Base-by-base conservation (phyloP, 2,888 invertebrate genomes). In the Mesoligia furuncula region DNA sequence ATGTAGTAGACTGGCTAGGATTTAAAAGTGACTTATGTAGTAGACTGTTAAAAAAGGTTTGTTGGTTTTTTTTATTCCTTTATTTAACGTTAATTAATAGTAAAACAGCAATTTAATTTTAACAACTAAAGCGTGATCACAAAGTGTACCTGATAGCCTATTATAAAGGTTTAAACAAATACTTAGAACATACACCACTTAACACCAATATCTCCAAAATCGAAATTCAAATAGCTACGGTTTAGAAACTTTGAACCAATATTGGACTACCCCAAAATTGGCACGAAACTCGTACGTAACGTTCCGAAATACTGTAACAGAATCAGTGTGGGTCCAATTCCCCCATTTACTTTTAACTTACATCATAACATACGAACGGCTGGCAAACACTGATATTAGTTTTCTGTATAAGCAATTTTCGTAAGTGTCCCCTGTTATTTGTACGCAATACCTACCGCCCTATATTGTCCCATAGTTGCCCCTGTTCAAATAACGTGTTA, bases 321-420 rank as follows among this genome's bases (percentile, higher is more conserved):
- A 77, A 87, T 83, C 81, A 76, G 72, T 72, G 64, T 69, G 76
- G 77, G 79, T 81, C 77, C 83, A 79, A 84, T 84, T 73, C 73
- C 54, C 76, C 73, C 75, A 77, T 75, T 84, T 81, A 77, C 79
- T 83, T 83, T 79, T 85, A 81, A 86, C 86, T 90, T 90, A 86
- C 74, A 84, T 91, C 91, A 90, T 86, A 87, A 85, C 86, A 86
- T 91, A 91, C 89, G 93, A 91, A 91, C 93, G 95, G 93, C 95
- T 95, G 95, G 94, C 95, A 95, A 95, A 95, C 95, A 96, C 94
- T 94, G 96, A 96, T 96, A 96, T 96, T 96, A 96, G 96, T 96
- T 96, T 96, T 96, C 96, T 95, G 93, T 95, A 95, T 94, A 95
- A 96, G 96, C 96, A 96, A 95, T 96, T 96, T 95, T 94, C 93